Conservation (phyloP, 1,140 invertebrate species). For the Colletes latitarsis region DNA sequence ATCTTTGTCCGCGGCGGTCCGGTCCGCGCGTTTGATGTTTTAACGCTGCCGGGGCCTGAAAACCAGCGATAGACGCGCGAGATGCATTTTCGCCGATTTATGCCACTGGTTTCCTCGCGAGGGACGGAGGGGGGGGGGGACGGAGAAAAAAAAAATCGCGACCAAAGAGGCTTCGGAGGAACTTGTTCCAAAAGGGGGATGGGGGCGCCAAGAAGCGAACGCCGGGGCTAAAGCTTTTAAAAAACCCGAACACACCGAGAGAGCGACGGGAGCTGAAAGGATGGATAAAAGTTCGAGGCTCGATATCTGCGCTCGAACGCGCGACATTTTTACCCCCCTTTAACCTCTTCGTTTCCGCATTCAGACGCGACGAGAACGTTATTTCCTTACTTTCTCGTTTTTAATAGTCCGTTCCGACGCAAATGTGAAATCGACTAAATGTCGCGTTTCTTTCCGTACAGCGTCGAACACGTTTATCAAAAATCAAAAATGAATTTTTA, state of each 20-base stretch:
- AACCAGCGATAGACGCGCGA: constrained; percentile 42
- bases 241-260: constrained; percentile 53
- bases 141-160: constrained; percentile 15
- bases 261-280: constrained; percentile 46
- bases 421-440: too few species aligned
- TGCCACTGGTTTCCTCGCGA: background rate
- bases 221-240: constrained; percentile 54
- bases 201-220: background rate
- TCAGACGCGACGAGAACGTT: too few species aligned
- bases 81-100: constrained; percentile 37
- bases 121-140: constrained; percentile 7
- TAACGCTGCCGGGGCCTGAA: constrained; percentile 35
- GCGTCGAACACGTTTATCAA: too few species aligned
- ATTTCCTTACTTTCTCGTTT: too few species aligned
- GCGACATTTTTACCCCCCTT: constrained; percentile 8
- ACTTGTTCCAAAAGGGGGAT: background rate
- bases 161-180: background rate
- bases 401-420: too few species aligned
- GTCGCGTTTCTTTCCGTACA: too few species aligned
- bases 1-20: constrained; percentile 10
- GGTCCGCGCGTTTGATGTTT: constrained; percentile 59
- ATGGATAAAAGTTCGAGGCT: constrained; percentile 60
- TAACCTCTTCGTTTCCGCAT: too few species aligned
- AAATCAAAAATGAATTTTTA: too few species aligned
- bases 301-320: constrained; percentile 43